phyloP scores from a whole-genome alignment of 2,113 vertebrate species.

The Rhizomys pruinosus region DNA sequence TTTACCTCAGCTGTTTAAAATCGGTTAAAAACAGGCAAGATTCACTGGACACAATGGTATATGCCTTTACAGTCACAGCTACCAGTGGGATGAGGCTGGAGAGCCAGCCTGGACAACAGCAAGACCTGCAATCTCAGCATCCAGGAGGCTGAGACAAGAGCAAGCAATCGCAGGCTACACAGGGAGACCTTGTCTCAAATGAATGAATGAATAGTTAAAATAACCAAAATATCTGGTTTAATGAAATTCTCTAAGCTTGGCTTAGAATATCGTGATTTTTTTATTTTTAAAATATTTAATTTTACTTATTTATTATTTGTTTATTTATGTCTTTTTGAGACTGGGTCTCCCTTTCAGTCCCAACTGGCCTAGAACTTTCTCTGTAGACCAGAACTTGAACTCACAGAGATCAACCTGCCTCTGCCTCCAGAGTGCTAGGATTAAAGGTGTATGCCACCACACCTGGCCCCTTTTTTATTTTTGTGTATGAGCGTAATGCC shows the following conservation, averaged over 20 bases:
- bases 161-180: rapidly evolving
- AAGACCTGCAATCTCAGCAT: background rate
- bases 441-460: no score
- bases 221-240: background rate
- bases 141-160: background rate
- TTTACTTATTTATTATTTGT: no score
- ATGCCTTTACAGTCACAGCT: no score
- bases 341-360: no score
- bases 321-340: no score
- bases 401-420: no score
- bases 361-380: no score
- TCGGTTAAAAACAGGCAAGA: background rate
- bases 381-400: no score
- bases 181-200: background rate
- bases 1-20: background rate
- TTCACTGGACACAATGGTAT: background rate
- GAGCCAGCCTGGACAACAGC: background rate
- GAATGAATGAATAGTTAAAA: background rate
- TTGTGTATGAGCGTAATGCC: background rate
- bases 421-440: no score
- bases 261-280: background rate
- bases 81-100: background rate
- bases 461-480: no score
- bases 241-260: background rate
- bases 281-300: no score